Base-by-base conservation (phyloP, 2,888 invertebrate genomes). In the Argyresthia albistria region DNA sequence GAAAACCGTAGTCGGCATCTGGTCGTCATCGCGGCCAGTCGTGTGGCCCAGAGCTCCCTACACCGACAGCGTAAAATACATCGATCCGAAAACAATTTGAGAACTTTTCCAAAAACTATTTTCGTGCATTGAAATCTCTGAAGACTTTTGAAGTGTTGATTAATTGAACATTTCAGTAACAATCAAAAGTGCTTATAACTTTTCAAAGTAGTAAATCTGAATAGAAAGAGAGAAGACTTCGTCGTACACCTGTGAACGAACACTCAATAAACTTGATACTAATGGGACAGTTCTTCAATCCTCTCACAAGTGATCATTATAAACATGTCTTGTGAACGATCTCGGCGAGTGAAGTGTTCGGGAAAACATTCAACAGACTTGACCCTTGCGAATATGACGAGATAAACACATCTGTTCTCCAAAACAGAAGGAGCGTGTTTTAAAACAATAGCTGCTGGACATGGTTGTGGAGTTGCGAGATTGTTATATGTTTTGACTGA, bases 21-120 rank as follows among this genome's bases (percentile, higher is more conserved):
- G 59, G 66, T 69, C 69, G 71, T 66, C 67, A 62, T 57, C 55
- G 59, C 53, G 55, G 58, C 42, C 48, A 59, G 62, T 70, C 66
- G 76, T 59, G 58, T 25, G 2, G 25, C 25, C 25, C 25, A 25
- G 25, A 2, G 52, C 53, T 49, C 37, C 35, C 54, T 11, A 59
- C 59, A 50, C 55, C 56, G 47, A 58, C 59, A 60, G 58, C 53
- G 83, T 81, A 77, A 79, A 80, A 67, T 77, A 83, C 75, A 76
- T 83, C 83, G 82, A 78, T 58, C 25, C 25, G 25, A 25, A 25
- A 25, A 25, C 25, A 25, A 25, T 25, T 25, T 25, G 25, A 25
- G 25, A 25, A 25, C 25, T 25, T 25, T 25, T 25, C 25, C 25
- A 25, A 25, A 25, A 25, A 25, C 6, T 4, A 25, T 25, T 25